phyloP scores from a whole-genome alignment of 2,113 vertebrate species.

The Neodontobutis hainanensis region DNA sequence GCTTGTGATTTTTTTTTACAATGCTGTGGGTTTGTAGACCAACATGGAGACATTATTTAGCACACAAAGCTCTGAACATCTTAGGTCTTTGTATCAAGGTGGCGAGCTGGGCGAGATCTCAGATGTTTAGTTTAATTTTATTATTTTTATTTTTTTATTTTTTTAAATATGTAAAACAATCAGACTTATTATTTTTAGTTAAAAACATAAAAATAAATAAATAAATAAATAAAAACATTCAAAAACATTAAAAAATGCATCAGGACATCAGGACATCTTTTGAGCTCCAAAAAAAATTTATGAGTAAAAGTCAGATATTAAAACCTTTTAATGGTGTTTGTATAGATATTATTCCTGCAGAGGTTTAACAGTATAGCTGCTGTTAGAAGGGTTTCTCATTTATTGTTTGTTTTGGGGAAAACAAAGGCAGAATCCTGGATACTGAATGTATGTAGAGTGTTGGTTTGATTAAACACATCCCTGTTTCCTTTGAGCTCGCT shows the following conservation, averaged over 20 bases:
- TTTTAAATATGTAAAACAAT: too few species aligned
- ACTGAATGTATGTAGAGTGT: not conserved
- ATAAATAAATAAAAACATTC: not conserved
- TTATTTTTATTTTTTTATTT: too few species aligned
- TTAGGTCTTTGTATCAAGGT: not conserved
- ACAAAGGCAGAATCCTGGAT: not conserved
- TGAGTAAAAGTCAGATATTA: not conserved
- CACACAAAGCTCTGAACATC: conserved; percentile 9
- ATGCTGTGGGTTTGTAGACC: conserved; percentile 42
- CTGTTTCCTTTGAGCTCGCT: conserved; percentile 18
- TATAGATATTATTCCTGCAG: not conserved
- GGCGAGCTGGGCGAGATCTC: not conserved
- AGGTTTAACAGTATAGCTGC: not conserved
- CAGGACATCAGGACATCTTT: not conserved
- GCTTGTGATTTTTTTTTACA: conserved; percentile 61
- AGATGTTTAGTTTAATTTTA: not conserved
- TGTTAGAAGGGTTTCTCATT: not conserved
- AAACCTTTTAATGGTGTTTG: not conserved
- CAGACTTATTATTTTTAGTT: too few species aligned
- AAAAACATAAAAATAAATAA: too few species aligned
- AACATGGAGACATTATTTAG: conserved; percentile 54
- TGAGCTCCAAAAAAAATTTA: not conserved
- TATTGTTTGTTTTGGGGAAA: not conserved
- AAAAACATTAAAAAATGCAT: not conserved
- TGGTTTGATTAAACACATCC: conserved; percentile 8